phyloP scores from a whole-genome alignment of 2,113 vertebrate genomes.

The Oplegnathus fasciatus region DNA sequence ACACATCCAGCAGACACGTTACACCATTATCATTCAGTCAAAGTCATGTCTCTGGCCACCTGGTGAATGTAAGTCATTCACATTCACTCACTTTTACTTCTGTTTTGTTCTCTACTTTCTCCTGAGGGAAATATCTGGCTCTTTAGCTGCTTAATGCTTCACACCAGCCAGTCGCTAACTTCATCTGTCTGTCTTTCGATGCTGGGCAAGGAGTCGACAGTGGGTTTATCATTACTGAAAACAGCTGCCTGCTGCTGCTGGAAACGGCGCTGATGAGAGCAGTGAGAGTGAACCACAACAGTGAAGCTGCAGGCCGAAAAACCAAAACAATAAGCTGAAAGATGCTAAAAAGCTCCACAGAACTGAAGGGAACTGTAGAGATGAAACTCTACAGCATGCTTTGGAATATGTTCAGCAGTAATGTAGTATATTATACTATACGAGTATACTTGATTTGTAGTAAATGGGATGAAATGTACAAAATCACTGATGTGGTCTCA shows the following conservation, averaged over 20 bases:
- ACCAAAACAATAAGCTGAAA: not conserved
- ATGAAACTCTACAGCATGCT: not conserved
- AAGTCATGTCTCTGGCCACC: not conserved
- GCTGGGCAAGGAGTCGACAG: too few species aligned
- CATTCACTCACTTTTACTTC: not conserved
- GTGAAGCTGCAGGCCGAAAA: not conserved
- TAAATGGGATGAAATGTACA: not conserved
- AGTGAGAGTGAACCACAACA: not conserved
- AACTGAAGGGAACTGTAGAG: not conserved
- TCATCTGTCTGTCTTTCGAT: too few species aligned
- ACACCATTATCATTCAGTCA: not conserved
- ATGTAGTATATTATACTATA: too few species aligned
- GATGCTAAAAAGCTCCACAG: not conserved
- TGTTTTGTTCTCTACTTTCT: too few species aligned
- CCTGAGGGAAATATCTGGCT: too few species aligned
- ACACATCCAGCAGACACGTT: not conserved
- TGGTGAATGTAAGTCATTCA: not conserved
- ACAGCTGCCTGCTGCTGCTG: not conserved
- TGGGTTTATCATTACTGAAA: not conserved
- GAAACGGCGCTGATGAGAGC: not conserved
- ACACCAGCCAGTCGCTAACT: too few species aligned
- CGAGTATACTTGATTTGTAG: too few species aligned
- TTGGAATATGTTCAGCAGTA: too few species aligned
- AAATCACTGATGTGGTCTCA: not conserved
- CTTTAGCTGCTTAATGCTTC: too few species aligned